phyloP scores from a whole-genome alignment of 2,113 vertebrate genomes.

The Mixornis gularis region DNA sequence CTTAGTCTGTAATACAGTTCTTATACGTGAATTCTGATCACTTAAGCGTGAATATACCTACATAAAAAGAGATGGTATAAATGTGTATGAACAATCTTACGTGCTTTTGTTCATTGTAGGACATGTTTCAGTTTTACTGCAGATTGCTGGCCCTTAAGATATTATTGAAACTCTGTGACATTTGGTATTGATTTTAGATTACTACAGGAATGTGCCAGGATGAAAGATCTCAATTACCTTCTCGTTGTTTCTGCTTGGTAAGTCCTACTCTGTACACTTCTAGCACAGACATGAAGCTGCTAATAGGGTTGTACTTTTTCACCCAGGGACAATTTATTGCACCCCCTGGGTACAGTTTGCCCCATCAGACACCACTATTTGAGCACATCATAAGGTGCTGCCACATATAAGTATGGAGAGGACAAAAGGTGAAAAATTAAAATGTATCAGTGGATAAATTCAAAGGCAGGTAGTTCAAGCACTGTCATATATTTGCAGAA shows the following conservation, averaged over 20 bases:
- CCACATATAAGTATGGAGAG: fast-evolving
- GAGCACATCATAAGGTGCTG: background rate
- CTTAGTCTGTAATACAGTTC: background rate
- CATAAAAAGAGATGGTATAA: background rate
- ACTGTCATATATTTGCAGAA: background rate
- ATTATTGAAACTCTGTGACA: background rate
- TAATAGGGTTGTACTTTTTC: background rate
- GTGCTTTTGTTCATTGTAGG: fast-evolving
- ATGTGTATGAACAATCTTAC: background rate
- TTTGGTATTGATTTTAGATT: background rate
- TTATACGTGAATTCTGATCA: background rate
- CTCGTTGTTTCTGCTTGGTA: background rate
- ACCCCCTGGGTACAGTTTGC: background rate
- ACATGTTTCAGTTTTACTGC: background rate
- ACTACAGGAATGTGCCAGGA: background rate
- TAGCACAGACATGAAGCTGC: fast-evolving
- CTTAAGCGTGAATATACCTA: background rate
- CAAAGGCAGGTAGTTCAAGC: background rate
- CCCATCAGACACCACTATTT: fast-evolving
- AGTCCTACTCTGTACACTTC: background rate
- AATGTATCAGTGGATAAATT: background rate
- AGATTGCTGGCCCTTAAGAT: background rate
- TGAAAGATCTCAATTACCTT: background rate
- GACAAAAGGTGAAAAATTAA: background rate
- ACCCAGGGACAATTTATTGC: background rate